Evolutionary conservation across 53 echinoderm and acorn worm genomes (phyloP).

Genomic region (Stichopus horrens): DNA sequence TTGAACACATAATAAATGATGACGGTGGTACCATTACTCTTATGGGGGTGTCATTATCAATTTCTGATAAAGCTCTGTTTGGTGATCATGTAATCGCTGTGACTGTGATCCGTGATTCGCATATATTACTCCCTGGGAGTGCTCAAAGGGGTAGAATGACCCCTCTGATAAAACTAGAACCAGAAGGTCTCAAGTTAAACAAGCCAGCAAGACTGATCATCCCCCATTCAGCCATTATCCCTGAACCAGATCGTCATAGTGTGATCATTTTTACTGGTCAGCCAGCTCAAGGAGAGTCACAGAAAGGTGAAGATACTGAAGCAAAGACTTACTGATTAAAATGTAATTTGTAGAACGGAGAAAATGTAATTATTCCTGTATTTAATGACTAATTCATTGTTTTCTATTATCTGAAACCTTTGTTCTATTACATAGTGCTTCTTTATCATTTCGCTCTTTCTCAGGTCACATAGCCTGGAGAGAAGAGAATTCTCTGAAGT

Average conservation of each 20-base stretch:
- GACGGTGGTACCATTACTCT: not conserved
- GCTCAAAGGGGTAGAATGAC: constrained; percentile 4
- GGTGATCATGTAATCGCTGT: not conserved
- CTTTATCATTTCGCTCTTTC: too few species aligned
- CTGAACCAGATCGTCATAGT: not conserved
- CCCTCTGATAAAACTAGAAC: constrained; percentile 9
- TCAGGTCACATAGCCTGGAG: too few species aligned
- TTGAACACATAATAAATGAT: not conserved
- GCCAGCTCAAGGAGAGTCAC: not conserved
- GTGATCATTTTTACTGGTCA: not conserved
- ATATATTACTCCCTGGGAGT: not conserved
- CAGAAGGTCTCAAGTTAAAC: not conserved
- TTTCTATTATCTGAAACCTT: too few species aligned
- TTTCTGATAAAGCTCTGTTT: not conserved
- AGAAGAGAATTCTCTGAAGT: too few species aligned
- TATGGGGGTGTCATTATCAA: not conserved
- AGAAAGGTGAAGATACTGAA: not conserved
- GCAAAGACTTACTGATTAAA: too few species aligned
- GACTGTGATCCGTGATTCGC: not conserved
- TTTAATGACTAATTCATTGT: too few species aligned
- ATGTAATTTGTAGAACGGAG: too few species aligned
- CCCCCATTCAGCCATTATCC: constrained; percentile 3
- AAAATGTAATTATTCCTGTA: too few species aligned
- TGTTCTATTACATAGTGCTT: too few species aligned
- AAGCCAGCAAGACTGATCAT: not conserved